phyloP scores from a whole-genome alignment of 2,797 vertebrate genomes.

The Schizopygopsis pylzovi region DNA sequence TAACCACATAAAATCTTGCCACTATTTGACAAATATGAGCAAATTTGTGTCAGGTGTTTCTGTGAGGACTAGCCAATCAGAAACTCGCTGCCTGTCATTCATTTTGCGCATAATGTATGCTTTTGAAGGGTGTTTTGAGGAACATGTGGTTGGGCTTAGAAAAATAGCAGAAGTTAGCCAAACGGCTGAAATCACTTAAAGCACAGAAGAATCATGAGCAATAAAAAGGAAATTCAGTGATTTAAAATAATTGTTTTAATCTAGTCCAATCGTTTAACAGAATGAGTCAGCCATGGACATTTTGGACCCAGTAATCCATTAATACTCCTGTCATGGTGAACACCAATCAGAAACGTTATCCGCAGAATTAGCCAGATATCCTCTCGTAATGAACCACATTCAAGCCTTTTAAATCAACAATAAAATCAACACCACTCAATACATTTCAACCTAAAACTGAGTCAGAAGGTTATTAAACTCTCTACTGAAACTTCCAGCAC shows the following conservation, averaged over 20 bases:
- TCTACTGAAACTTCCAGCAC: not conserved
- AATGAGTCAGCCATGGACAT: not conserved
- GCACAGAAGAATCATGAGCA: not conserved
- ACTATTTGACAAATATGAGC: not conserved
- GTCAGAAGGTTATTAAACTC: slow-evolving; percentile 3
- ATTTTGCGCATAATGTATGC: not conserved
- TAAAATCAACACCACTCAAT: slow-evolving; percentile 10
- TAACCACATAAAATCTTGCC: not conserved
- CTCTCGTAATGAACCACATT: not conserved
- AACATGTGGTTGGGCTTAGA: slow-evolving; percentile 22
- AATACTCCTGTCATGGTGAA: not conserved
- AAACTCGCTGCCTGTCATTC: not conserved
- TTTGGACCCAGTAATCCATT: not conserved
- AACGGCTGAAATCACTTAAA: slow-evolving; percentile 21
- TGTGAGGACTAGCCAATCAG: not conserved
- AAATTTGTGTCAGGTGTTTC: not conserved
- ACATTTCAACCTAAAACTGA: not conserved
- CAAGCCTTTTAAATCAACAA: not conserved
- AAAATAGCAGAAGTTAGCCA: slow-evolving; percentile 12
- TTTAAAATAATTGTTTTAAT: slow-evolving; percentile 1
- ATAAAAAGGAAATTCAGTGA: not conserved
- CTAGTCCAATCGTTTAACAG: not conserved
- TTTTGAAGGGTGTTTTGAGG: not conserved
- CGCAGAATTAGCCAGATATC: slow-evolving; percentile 7
- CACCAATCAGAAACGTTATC: not conserved